Conservation (phyloP, 2,113 vertebrate species). For the Salvelinus alpinus region DNA sequence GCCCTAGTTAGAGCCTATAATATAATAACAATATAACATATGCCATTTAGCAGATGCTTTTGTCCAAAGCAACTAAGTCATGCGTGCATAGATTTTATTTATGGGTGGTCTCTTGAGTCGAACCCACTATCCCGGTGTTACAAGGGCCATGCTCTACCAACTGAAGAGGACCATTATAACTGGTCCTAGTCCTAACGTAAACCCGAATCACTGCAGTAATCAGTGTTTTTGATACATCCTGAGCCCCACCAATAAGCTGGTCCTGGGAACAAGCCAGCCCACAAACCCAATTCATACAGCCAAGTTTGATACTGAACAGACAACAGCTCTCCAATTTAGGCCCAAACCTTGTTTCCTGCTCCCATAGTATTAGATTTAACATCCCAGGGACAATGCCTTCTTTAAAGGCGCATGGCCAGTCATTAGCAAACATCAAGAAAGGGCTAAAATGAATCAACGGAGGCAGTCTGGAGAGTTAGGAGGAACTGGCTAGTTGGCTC, state of each 20-base stretch:
- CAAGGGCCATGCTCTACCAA: no score
- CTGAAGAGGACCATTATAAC: no score
- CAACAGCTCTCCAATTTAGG: conserved; percentile 6
- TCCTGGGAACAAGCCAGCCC: neutral
- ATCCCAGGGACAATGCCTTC: conserved; percentile 19
- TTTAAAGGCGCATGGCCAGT: conserved; percentile 12
- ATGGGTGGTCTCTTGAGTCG: no score
- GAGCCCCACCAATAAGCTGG: neutral
- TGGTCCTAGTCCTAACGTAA: no score
- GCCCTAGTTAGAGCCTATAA: no score
- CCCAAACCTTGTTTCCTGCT: conserved; percentile 20
- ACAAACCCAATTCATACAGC: conserved; percentile 14
- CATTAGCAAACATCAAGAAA: conserved; percentile 11
- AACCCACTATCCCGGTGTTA: no score
- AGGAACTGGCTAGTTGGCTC: neutral
- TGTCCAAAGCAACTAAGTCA: no score
- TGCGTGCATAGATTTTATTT: no score
- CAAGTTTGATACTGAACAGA: conserved; percentile 42
- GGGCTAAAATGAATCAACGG: neutral
- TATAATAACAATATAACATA: no score
- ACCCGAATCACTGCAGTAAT: no score
- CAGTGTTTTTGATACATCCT: no score
- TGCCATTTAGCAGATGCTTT: no score
- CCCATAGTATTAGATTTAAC: neutral
- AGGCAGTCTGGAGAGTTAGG: neutral